phyloP scores from a whole-genome alignment of 2,888 invertebrate genomes.

The Cryptocephalus primarius region DNA sequence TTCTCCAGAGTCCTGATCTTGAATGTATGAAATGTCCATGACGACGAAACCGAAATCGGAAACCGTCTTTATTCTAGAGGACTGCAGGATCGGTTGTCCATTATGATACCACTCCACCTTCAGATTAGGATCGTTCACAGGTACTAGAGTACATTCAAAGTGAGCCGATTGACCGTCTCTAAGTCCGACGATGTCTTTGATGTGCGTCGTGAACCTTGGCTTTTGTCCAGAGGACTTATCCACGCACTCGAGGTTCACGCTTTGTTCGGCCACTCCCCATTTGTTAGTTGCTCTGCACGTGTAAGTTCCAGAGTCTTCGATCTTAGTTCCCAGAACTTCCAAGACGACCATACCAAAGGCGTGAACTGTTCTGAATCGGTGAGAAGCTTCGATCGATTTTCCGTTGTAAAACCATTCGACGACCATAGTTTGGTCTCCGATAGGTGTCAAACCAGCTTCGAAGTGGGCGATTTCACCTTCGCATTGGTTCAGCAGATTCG shows the following conservation, averaged over 20 bases:
- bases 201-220: slow-evolving; percentile 80
- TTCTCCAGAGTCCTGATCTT: slow-evolving; percentile 87
- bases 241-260: slow-evolving; percentile 69
- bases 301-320: slow-evolving; percentile 83
- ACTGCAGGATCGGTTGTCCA: slow-evolving; percentile 77
- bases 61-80: slow-evolving; percentile 83
- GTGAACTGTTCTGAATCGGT: slow-evolving; percentile 84
- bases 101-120: slow-evolving; percentile 97
- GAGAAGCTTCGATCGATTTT: slow-evolving; percentile 76
- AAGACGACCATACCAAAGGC: slow-evolving; percentile 97
- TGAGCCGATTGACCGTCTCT: slow-evolving; percentile 91
- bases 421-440: slow-evolving; percentile 86
- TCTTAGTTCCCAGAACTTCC: slow-evolving; percentile 89
- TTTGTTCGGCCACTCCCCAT: slow-evolving; percentile 81
- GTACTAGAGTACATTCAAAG: slow-evolving; percentile 89
- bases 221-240: slow-evolving; percentile 78
- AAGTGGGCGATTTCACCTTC: slow-evolving; percentile 97
- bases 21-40: slow-evolving; percentile 87
- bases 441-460: slow-evolving; percentile 90
- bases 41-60: slow-evolving; percentile 94
- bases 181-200: slow-evolving; percentile 69
- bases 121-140: slow-evolving; percentile 87
- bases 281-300: slow-evolving; percentile 82
- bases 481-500: slow-evolving; percentile 68
- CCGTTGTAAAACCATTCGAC: slow-evolving; percentile 97